Base-by-base conservation (phyloP, 2,888 invertebrate species). In the Lasioglossum marginatum region DNA sequence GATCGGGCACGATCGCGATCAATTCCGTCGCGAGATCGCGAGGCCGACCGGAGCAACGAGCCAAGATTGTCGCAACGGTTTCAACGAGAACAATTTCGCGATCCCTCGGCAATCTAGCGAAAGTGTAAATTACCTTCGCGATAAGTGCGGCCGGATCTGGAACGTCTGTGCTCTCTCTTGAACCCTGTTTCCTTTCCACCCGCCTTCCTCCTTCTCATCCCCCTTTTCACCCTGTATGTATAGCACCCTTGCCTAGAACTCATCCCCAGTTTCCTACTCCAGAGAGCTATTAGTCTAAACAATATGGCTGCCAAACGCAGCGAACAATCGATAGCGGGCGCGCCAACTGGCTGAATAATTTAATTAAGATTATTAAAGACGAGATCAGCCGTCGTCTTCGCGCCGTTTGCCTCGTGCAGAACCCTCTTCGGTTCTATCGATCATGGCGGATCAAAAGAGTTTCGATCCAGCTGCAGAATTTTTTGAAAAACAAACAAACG, bases 281-380 rank as follows among this genome's bases (percentile, higher is more conserved):
- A 93, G 92, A 92, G 92, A 94, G 93, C 93, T 93, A 94, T 94
- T 94, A 94, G 94, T 92, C 92, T 93, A 94, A 94, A 94, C 94
- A 94, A 94, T 94, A 94, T 93, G 94, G 93, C 94, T 94, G 94
- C 93, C 94, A 94, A 94, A 94, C 92, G 94, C 93, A 92, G 94
- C 92, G 89, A 93, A 92, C 92, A 94, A 95, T 94, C 94, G 93
- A 94, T 94, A 93, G 91, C 87, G 89, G 85, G 88, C 91, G 87
- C 82, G 88, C 88, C 89, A 89, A 88, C 85, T 88, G 86, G 89
- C 89, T 89, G 91, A 90, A 89, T 92, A 92, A 93, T 92, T 92
- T 91, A 93, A 93, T 93, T 91, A 93, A 92, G 92, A 91, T 90
- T 91, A 92, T 92, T 92, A 91, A 91, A 90, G 87, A 88, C 37